phyloP scores from a whole-genome alignment of 2,113 vertebrate species.

The Nerophis lumbriciformis region DNA sequence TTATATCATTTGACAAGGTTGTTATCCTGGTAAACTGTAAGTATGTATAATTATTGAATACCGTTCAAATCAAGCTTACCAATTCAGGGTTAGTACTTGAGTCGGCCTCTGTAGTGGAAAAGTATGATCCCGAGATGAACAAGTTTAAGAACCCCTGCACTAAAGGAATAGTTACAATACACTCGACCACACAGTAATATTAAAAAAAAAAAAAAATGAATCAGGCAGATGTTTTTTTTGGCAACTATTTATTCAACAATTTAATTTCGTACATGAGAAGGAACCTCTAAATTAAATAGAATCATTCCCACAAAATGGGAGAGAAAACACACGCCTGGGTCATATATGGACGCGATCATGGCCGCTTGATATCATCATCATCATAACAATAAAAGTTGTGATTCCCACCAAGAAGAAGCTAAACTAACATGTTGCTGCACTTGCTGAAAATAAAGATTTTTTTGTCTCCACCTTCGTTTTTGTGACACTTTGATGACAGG shows the following conservation, averaged over 20 bases:
- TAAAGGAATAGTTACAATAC: no score
- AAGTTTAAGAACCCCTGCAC: no score
- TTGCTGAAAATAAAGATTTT: conserved; percentile 29
- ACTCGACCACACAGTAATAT: no score
- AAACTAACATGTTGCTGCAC: conserved; percentile 27
- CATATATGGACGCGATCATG: conserved; percentile 39
- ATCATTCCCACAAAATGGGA: conserved; percentile 56
- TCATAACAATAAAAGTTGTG: conserved; percentile 31
- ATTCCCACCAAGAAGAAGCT: conserved; percentile 49
- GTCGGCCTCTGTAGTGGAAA: no score
- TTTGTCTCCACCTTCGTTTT: conserved; percentile 37
- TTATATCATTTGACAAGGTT: no score
- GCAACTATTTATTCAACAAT: conserved; percentile 71
- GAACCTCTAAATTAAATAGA: conserved; percentile 63
- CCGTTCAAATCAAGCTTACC: no score
- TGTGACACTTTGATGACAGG: not conserved
- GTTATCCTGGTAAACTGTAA: no score
- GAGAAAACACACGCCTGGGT: conserved; percentile 37
- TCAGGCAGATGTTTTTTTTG: conserved; percentile 50
- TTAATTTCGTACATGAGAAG: conserved; percentile 68
- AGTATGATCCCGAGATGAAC: no score
- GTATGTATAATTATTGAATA: no score
- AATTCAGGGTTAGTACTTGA: no score
- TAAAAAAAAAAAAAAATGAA: conserved; percentile 32
- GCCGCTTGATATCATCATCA: conserved; percentile 42